Evolutionary conservation across 2,113 vertebrate species (phyloP), one percentile per base, ranked within the genome.

Genomic region (Hippolais icterina): DNA sequence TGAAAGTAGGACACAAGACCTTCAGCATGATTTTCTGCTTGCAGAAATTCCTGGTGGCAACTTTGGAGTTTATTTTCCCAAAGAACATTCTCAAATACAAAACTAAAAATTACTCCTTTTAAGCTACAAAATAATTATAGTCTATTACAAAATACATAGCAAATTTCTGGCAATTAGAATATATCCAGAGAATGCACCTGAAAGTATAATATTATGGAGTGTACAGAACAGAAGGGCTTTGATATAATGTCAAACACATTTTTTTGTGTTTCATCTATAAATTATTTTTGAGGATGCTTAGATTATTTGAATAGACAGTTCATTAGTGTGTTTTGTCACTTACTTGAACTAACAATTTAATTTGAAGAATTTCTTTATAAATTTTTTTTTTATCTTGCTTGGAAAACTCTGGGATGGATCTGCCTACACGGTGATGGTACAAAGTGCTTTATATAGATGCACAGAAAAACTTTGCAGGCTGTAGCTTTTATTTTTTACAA

Each of bases 281-380:
- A 91, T 70, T 86, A 69, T 52, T 90, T 87, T 69, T 81, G 90
- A 91, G 63, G 53, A n/a, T 76, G 44, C 52, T 84, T 88, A 56
- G 39, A 89, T 92, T 95, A 97, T 94, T 82, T 89, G 65, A 96
- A 92, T n/a, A 91, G 88, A 83, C 57, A 77, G 35, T 78, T 97
- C 89, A 90, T 92, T 94, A 80, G 22, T 90, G 78, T 87, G 59
- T 93, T 97, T 92, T 83, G 37, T 83, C 42, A 66, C 1, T 53
- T 85, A 78, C 49, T 78, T 79, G 53, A 96, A 74, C 60, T 60
- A 76, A 54, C 14, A 78, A 49, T 78, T 82, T 83, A 24, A 74
- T 84, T 63, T 89, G 25, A 44, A 61, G 6, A 37, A 37, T 78
- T 72, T 82, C 6, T 74, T 68, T 41, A 20, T 56, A 25, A 7